A percentile compares a stretch with the other conserved stretches of the same genome.
Evolutionary conservation across 1,140 invertebrate genomes (phyloP).

Genomic region (Aphelinus certus): DNA sequence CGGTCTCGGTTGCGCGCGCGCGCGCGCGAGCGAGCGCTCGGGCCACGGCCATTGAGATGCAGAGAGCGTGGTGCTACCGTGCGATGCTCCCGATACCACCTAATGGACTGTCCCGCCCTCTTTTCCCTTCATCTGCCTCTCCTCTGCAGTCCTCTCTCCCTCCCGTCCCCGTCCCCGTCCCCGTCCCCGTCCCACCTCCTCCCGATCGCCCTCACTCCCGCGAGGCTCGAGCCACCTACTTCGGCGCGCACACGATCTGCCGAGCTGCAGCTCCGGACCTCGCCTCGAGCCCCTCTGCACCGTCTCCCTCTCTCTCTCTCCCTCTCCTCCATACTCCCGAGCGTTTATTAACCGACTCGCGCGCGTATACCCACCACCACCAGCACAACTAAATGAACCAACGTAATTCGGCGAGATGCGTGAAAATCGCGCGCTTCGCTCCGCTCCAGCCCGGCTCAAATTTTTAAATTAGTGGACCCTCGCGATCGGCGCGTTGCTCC

Average conservation of each 20-base stretch:
- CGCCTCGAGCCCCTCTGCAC: background rate
- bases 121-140: conserved; percentile 48
- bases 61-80: conserved; percentile 67
- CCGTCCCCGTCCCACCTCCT: conserved; percentile 9
- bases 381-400: too few species aligned
- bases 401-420: conserved; percentile 27
- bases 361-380: background rate
- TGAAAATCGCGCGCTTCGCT: conserved; percentile 21
- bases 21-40: background rate
- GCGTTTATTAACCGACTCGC: conserved; percentile 21
- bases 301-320: background rate
- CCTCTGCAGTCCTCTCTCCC: conserved; percentile 45
- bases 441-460: background rate
- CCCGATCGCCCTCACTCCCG: too few species aligned
- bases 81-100: conserved; percentile 66
- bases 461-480: conserved; percentile 22
- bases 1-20: conserved; percentile 44
- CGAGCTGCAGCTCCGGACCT: background rate
- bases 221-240: too few species aligned
- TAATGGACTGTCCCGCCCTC: conserved; percentile 63
- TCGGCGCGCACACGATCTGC: too few species aligned
- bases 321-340: background rate
- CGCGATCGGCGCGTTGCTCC: background rate
- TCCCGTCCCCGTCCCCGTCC: conserved; percentile 45
- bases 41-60: conserved; percentile 62